Evolutionary conservation across 1,140 invertebrate genomes (phyloP), one percentile per base, ranked within the genome.

Genomic region (Euwallacea fornicatus): DNA sequence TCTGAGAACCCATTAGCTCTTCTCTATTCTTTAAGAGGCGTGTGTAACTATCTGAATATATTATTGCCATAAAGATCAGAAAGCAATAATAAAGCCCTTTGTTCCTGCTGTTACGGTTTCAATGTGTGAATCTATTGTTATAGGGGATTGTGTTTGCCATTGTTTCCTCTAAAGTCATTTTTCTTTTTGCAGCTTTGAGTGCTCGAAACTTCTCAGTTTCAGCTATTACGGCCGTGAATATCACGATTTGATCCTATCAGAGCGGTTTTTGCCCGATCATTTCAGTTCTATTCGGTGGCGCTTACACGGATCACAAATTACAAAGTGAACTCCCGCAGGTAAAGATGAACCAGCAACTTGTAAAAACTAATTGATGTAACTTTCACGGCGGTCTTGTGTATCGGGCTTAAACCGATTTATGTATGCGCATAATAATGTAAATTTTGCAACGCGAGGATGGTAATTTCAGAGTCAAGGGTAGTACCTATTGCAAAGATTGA

Each of bases 321-420:
- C 9, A 50, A 15, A 58, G 55, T 58, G 55, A 41, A 58, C 55
- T 58, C 55, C 55, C 21, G 21, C 21, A 10, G 55, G 9, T 58
- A 15, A 10, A 58, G 55, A 58, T 58, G 55, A 58, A 58, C 55
- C 46, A 3, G 7, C 46, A 33, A 33, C 21, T 33, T 33, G 21
- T 33, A 33, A 33, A 33, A 33, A 33, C 21, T 33, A 33, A 33
- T 33, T 1, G 21, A 33, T 33, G 21, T 33, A 33, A 33, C 21
- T 33, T 33, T 33, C 21, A 33, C 21, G 21, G 21, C 21, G 21
- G 21, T 33, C 21, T 33, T 33, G 21, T 33, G 21, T 33, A 33
- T 33, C 21, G 21, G 4, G 21, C 21, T 33, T 33, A 33, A 33
- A 33, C 1, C 21, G 21, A 33, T 33, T 33, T 33, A 33, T 33